Evolutionary conservation across 2,113 vertebrate species (phyloP), one percentile per base, ranked within the genome.

Genomic region (Salvelinus fontinalis): DNA sequence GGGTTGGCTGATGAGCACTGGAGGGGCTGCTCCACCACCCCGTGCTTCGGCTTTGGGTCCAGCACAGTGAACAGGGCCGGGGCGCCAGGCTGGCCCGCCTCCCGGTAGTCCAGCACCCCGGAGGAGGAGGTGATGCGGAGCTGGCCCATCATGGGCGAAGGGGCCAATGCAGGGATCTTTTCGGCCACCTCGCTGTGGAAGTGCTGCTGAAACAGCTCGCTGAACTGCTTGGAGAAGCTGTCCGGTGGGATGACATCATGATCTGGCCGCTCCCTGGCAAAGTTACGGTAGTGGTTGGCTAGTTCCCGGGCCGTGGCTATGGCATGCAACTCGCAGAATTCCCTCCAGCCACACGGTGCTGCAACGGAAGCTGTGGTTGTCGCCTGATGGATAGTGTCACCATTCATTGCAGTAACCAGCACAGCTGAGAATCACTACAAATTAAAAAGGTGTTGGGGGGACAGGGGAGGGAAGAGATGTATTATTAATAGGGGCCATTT

Each of bases 271-370:
- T 96, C 95, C 64, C 92, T 91, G 86, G 94, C 94, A 2, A 98
- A 99, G 75, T 92, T 95, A 86, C 94, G 94, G 92, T 99, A 99
- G 83, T 98, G 96, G 81, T 93, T 93, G 5, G 96, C 97, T 82
- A 99, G 91, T 84, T 98, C 95, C 85, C 93, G 94, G 75, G 98
- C 97, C 0, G 96, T 92, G 80, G 95, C 93, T 78, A 95, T 95
- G 67, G 98, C 98, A 22, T 98, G 97, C 80, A 94, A 93, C 95
- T 99, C 96, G 9, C 98, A 99, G 92, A 99, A 99, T 88, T 98
- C 98, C 88, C 95, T 95, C 98, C 98, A 99, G 94, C 95, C 95
- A 82, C 2, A 94, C 93, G 91, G 85, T 26, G 86, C 83, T 81
- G 83, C 86, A 64, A 89, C 78, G 20, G 68, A 49, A 24, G 75